These are phyloP conservation scores for Aleiodes testaceus DNA, from an alignment of 2,888 invertebrate genomes.

Conservation along the genomic window DNA sequence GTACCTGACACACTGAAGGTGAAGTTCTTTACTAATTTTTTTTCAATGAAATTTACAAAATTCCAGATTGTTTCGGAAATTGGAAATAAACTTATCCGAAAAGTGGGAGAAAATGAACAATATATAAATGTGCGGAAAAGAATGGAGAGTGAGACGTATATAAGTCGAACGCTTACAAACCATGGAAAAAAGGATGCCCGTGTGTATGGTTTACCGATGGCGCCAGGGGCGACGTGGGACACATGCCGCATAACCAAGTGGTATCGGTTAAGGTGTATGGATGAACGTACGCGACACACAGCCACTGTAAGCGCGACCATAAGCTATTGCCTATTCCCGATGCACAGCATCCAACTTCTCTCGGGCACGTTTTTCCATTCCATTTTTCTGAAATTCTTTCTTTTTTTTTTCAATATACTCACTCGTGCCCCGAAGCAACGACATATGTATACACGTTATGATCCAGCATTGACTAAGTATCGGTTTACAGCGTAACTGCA, in stretches of 20 bases:
- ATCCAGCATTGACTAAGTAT: neutral
- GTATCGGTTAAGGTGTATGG: conserved; percentile 48
- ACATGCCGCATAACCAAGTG: conserved; percentile 63
- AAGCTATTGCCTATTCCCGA: conserved; percentile 59
- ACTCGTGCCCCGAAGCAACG: neutral
- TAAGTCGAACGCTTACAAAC: neutral
- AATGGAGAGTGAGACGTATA: conserved; percentile 42
- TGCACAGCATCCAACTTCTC: conserved; percentile 31
- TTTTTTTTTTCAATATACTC: conserved; percentile 13
- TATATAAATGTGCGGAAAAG: conserved; percentile 43
- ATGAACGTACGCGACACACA: conserved; percentile 12
- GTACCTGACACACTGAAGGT: too few relatives aligned
- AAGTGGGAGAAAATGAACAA: neutral
- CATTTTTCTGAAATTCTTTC: neutral
- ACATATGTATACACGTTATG: conserved; percentile 15
- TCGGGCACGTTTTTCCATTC: neutral
- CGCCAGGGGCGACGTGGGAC: conserved; percentile 59
- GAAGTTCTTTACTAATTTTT: too few relatives aligned
- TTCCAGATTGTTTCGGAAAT: conserved; percentile 55
- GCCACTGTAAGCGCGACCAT: conserved; percentile 49
- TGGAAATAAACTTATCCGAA: conserved; percentile 66
- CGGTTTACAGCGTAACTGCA: conserved; percentile 14
- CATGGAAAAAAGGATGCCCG: conserved; percentile 10
- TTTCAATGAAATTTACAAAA: too few relatives aligned
- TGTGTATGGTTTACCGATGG: conserved; percentile 24